Evolutionary conservation across 35 echinoderm and acorn worm species (phyloP).

Genomic region (Anneissia japonica): DNA sequence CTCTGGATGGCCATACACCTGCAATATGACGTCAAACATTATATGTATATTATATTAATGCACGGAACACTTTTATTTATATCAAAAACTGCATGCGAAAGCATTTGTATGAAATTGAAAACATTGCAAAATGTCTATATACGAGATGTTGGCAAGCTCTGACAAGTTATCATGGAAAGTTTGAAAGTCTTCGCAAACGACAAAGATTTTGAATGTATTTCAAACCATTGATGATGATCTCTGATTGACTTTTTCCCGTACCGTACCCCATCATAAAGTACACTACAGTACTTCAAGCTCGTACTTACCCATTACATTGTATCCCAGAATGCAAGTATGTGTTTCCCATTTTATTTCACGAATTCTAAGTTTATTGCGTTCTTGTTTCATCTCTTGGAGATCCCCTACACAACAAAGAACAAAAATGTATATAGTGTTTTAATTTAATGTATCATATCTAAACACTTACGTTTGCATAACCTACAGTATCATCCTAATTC

Average conservation of each 20-base stretch:
- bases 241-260: no score
- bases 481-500: not conserved
- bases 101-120: not conserved
- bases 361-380: conserved; percentile 24
- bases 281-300: no score
- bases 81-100: not conserved
- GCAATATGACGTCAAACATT: not conserved
- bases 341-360: conserved; percentile 53
- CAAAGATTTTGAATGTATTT: no score
- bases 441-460: no score
- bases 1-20: conserved; percentile 81
- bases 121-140: no score
- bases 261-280: no score
- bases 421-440: no score
- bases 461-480: not conserved
- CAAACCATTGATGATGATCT: no score
- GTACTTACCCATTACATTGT: conserved; percentile 65
- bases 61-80: not conserved
- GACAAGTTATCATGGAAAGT: no score
- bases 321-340: conserved; percentile 76
- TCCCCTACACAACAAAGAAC: conserved; percentile 61
- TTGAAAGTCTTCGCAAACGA: no score
- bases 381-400: conserved; percentile 35
- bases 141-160: no score
- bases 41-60: not conserved